These are phyloP conservation scores for Uropetala carovei DNA, from an alignment of 2,888 invertebrate genomes.

Conservation along the genomic window DNA sequence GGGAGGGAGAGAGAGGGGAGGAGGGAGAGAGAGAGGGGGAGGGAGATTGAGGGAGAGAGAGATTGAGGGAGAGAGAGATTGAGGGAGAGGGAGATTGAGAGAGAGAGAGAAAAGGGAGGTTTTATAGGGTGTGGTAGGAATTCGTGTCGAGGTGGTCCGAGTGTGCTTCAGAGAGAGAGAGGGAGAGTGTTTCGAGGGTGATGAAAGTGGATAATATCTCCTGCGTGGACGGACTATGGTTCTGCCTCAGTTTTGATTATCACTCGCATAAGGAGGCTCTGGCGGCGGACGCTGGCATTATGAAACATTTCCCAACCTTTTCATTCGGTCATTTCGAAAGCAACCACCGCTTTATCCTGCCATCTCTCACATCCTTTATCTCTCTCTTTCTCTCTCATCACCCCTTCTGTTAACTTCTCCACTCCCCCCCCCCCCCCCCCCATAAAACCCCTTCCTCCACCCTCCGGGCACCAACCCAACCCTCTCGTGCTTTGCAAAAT, in stretches of 20 bases:
- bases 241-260: not conserved
- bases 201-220: slow-evolving; percentile 1
- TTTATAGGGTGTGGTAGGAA: no score
- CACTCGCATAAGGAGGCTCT: not conserved
- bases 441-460: not conserved
- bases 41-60: not conserved
- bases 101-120: no score
- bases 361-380: not conserved
- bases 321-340: not conserved
- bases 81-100: not conserved
- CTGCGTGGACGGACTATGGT: not conserved
- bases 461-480: not conserved
- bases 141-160: not conserved
- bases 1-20: not conserved
- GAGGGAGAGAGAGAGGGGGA: not conserved
- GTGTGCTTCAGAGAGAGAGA: not conserved
- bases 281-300: not conserved
- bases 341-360: not conserved
- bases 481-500: not conserved
- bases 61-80: not conserved
- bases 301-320: slow-evolving; percentile 3
- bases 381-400: not conserved
- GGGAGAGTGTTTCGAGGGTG: not conserved
- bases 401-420: not conserved
- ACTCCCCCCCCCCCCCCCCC: not conserved